Conservation (phyloP, 2,888 invertebrate genomes). For the Cordilura impudica region DNA sequence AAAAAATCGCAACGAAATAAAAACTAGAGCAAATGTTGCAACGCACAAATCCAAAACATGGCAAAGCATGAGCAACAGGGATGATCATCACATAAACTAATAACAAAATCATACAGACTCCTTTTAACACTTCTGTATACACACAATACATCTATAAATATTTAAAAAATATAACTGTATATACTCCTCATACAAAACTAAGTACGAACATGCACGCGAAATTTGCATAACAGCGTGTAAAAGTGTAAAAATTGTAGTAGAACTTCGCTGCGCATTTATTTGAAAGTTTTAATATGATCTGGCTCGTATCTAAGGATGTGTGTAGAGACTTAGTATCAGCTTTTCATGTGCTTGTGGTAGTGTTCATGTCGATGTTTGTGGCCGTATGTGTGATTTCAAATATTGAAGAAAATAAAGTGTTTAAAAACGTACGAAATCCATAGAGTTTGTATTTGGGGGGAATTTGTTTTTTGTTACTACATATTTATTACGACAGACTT, state of each 20-base stretch:
- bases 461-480: too few species aligned
- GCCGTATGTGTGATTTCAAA: not conserved
- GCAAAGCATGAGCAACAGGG: constrained; percentile 54
- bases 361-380: not conserved
- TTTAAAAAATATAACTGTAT: not conserved
- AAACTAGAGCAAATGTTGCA: constrained; percentile 60
- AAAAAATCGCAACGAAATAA: constrained; percentile 37
- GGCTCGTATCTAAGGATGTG: constrained; percentile 1
- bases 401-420: constrained; percentile 39
- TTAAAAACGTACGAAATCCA: constrained; percentile 52
- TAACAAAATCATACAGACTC: not conserved
- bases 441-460: constrained; percentile 38
- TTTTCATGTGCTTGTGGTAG: not conserved
- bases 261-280: not conserved
- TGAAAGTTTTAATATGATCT: constrained; percentile 37
- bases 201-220: constrained; percentile 5
- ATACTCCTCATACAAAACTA: not conserved
- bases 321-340: not conserved
- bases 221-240: constrained; percentile 59
- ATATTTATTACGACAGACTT: too few species aligned
- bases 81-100: constrained; percentile 44
- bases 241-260: constrained; percentile 25
- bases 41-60: constrained; percentile 61
- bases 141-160: not conserved
- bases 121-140: not conserved